Conservation (phyloP, 2,113 vertebrate species). For the Balaenoptera acutorostrata region DNA sequence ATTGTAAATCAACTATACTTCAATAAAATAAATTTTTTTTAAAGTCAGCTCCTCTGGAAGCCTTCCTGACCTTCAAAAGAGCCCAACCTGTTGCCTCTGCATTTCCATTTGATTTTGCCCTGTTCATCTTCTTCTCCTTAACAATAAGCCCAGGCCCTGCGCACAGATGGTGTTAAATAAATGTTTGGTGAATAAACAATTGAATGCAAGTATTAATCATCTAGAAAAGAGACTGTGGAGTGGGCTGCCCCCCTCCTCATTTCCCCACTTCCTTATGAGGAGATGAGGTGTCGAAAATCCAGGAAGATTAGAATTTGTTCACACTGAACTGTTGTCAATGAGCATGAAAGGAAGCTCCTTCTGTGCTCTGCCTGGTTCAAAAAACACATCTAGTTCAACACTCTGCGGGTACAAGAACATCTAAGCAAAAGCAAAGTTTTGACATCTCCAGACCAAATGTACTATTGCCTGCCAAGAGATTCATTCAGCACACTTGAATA, state of each 20-base stretch:
- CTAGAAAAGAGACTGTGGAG: neutral
- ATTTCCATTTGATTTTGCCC: neutral
- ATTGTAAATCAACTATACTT: neutral
- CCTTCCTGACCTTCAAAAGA: neutral
- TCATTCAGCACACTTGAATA: neutral
- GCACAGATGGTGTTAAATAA: neutral
- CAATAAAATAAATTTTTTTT: neutral
- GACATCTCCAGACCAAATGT: neutral
- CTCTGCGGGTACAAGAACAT: neutral
- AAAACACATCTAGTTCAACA: neutral
- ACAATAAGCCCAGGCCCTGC: fast-evolving
- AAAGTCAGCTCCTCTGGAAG: neutral
- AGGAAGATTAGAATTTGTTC: neutral
- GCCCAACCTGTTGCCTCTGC: neutral
- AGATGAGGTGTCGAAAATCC: neutral
- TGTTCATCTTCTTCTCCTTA: neutral
- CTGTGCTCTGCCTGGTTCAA: neutral
- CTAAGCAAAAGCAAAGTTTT: neutral
- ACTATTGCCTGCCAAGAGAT: neutral
- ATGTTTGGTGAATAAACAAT: neutral
- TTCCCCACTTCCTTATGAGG: neutral
- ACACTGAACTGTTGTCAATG: neutral
- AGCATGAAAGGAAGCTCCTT: neutral
- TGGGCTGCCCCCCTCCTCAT: neutral
- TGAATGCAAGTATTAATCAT: neutral